Evolutionary conservation across 2,113 vertebrate species (phyloP).

Genomic region (Thunnus maccoyii): DNA sequence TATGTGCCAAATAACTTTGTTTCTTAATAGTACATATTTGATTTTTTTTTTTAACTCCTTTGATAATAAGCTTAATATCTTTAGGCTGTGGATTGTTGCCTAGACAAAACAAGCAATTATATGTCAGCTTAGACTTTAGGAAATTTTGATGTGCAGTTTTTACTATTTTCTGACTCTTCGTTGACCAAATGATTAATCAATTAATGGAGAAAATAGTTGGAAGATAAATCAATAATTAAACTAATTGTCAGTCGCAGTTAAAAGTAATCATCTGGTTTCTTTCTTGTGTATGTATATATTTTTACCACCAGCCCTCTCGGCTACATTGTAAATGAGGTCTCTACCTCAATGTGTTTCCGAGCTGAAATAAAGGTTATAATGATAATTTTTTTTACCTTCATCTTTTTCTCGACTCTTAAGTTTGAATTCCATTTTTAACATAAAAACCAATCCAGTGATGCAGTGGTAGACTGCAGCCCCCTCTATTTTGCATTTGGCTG

Average conservation of each 20-base stretch:
- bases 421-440: slow-evolving; percentile 4
- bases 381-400: neutral
- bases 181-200: neutral
- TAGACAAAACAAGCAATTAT: neutral
- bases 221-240: neutral
- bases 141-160: too few relatives aligned
- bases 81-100: neutral
- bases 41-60: too few relatives aligned
- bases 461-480: neutral
- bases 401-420: neutral
- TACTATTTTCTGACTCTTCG: too few relatives aligned
- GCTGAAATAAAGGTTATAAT: too few relatives aligned
- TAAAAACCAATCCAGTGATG: neutral
- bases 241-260: neutral
- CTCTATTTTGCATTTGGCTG: slow-evolving; percentile 20
- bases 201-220: neutral
- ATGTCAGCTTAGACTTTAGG: too few relatives aligned
- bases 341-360: too few relatives aligned
- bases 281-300: too few relatives aligned
- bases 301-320: slow-evolving; percentile 56
- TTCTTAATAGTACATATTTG: too few relatives aligned
- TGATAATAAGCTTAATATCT: neutral
- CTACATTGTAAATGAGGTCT: too few relatives aligned
- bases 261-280: neutral
- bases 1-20: too few relatives aligned